Base-by-base conservation (phyloP, 2,113 vertebrate genomes). In the Oreochromis aureus region DNA sequence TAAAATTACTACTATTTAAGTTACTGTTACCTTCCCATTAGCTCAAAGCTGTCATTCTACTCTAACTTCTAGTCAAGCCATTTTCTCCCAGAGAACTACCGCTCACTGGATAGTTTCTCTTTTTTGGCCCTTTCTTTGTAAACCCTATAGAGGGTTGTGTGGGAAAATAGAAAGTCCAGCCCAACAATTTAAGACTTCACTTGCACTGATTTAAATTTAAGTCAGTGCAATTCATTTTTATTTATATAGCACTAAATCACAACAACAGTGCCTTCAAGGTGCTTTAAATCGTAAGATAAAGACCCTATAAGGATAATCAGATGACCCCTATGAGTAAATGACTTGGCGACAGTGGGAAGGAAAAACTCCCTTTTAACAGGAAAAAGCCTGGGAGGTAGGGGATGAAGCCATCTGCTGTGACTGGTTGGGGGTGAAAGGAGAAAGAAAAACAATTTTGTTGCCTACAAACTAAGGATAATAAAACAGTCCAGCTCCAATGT, bases 181-280 rank as follows among this genome's bases (percentile, higher is more conserved):
- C 61, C n/a, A 66, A n/a, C 61, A 36, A 63, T 36, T 63, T 63
- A 63, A 63, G 32, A 63, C 32, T 63, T 63, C 18, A n/a, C 59
- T 63, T 36, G 10, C 59, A 63, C 18, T 63, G 36, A 11, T 34
- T 63, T 4, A 19, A n/a, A 36, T 63, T 7, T 66, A 66, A 66
- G 6, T 63, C 59, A 63, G 36, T 34, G 18, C 61, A 66, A 66
- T 66, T 36, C 32, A 12, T 66, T 36, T 66, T 66, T 66, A 36
- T 36, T 36, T 36, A 66, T 66, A 66, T 66, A 66, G 18, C 1
- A 0, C 61, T 10, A 66, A 66, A 66, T 39, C 34, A 12, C 0
- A 66, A n/a, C 61, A 66, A 66, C 61, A 39, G 34, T 66, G 1
- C 18, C 19, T 66, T 66, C 18, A 39, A 39, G 10, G 61, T 66